A percentile compares a stretch with the other conserved stretches of the same genome.
phyloP scores from a whole-genome alignment of 2,888 invertebrate species.

The Stenolophus ochropezus region DNA sequence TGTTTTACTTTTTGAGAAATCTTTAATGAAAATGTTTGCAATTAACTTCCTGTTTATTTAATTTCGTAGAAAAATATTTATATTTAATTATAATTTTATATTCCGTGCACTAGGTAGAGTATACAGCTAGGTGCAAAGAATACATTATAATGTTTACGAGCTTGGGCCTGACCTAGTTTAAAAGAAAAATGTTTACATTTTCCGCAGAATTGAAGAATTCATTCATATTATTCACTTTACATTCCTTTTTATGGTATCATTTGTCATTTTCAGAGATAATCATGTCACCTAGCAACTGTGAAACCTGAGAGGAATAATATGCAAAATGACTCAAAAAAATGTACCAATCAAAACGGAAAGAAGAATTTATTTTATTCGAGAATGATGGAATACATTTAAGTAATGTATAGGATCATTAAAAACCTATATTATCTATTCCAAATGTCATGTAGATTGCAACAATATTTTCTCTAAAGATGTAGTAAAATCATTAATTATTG shows the following conservation, averaged over 20 bases:
- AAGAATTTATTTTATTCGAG: not conserved
- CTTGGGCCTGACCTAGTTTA: not conserved
- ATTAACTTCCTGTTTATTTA: not conserved
- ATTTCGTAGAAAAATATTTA: not conserved
- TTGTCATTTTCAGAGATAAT: conserved; percentile 31
- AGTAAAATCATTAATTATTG: too few relatives aligned
- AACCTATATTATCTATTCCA: too few relatives aligned
- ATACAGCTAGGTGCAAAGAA: conserved; percentile 28
- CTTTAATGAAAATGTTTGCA: too few relatives aligned
- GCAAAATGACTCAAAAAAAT: not conserved
- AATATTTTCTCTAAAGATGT: too few relatives aligned
- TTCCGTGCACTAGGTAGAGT: conserved; percentile 31
- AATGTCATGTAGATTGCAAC: too few relatives aligned
- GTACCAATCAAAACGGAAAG: not conserved
- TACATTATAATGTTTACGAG: not conserved
- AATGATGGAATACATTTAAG: too few relatives aligned
- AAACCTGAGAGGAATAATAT: not conserved
- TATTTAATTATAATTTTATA: conserved; percentile 3
- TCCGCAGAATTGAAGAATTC: conserved; percentile 7
- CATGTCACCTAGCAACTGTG: not conserved
- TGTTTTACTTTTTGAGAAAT: too few relatives aligned
- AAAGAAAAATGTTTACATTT: conserved; percentile 1
- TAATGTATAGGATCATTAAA: too few relatives aligned
- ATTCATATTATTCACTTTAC: conserved; percentile 7
- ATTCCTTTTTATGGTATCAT: conserved; percentile 26